Evolutionary conservation across 2,113 vertebrate genomes (phyloP).

Genomic region (Calypte anna): DNA sequence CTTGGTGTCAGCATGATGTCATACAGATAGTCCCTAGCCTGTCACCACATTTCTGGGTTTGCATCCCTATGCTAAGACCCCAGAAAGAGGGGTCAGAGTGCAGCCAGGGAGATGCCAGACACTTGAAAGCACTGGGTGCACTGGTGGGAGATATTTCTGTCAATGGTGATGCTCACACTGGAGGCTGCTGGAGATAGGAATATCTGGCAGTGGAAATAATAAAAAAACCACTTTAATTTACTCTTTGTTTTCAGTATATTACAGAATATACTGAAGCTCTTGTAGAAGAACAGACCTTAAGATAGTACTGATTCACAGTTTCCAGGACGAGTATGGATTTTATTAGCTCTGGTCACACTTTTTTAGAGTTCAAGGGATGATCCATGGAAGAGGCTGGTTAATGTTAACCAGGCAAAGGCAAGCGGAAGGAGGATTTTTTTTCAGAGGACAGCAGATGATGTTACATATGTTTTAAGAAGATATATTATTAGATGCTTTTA

Average conservation of each 20-base stretch:
- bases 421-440: neutral
- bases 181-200: neutral
- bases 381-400: neutral
- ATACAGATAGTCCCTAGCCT: neutral
- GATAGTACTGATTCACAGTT: accelerated
- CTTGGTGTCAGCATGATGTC: too few relatives aligned
- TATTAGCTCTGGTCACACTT: neutral
- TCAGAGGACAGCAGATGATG: neutral
- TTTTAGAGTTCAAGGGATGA: neutral
- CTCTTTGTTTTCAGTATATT: neutral
- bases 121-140: neutral
- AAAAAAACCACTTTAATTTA: neutral
- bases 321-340: neutral
- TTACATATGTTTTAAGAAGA: neutral
- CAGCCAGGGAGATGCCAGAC: neutral
- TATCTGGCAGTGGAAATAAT: neutral
- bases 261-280: neutral
- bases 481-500: neutral
- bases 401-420: neutral
- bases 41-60: neutral
- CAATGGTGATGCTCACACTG: neutral
- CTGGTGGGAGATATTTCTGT: neutral
- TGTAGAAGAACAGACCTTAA: neutral
- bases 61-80: neutral
- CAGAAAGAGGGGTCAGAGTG: accelerated